phyloP scores from a whole-genome alignment of 2,113 vertebrate genomes.

The Phylloscopus trochiloides region DNA sequence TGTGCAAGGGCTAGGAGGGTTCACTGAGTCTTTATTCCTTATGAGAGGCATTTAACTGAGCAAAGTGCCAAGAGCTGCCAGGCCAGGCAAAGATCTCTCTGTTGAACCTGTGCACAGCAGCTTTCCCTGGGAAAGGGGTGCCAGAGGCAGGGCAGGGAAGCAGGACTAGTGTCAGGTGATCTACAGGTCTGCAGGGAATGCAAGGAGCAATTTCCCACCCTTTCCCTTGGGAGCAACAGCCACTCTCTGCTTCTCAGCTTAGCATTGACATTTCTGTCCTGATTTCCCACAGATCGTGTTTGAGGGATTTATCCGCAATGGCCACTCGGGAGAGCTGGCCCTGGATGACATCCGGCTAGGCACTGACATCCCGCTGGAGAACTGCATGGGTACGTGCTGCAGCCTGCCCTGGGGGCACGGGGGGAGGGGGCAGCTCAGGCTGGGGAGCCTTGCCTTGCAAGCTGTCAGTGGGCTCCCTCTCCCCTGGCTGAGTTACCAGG shows the following conservation, averaged over 20 bases:
- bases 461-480: not conserved
- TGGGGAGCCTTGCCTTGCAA: not conserved
- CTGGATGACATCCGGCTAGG: conserved; percentile 93
- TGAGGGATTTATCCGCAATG: conserved; percentile 88
- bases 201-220: not conserved
- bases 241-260: not conserved
- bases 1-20: not conserved
- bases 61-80: not conserved
- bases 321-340: conserved; percentile 85
- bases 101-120: not conserved
- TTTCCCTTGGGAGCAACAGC: not conserved
- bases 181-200: not conserved
- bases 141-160: not conserved
- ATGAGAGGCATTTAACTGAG: not conserved
- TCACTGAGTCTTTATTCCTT: not conserved
- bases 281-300: conserved; percentile 85
- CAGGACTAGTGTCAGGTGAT: not conserved
- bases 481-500: not conserved
- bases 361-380: conserved; percentile 85
- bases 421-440: not conserved
- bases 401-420: rapidly evolving
- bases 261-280: not conserved
- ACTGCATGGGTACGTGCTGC: conserved; percentile 88
- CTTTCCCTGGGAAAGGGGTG: not conserved
- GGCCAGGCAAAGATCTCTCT: not conserved